These are phyloP conservation scores for Apamea monoglypha DNA, from an alignment of 2,888 invertebrate species.

Conservation along the genomic window DNA sequence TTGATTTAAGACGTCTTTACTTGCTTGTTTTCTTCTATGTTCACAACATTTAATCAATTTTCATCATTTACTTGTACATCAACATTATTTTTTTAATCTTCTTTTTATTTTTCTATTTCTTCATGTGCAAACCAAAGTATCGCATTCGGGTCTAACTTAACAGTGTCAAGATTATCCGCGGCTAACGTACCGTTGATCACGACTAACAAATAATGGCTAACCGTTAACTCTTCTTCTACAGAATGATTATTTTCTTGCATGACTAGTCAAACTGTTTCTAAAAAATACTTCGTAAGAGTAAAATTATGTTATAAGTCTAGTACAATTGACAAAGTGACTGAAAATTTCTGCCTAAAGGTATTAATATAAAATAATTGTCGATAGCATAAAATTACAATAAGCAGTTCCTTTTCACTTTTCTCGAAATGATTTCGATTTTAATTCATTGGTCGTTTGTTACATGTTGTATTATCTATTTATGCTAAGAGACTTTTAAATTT, in stretches of 20 bases:
- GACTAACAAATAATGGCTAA: constrained; percentile 76
- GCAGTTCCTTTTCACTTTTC: neutral
- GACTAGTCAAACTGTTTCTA: neutral
- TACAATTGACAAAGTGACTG: no score
- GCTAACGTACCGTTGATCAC: constrained; percentile 76
- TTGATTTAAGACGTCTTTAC: neutral
- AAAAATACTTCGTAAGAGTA: neutral
- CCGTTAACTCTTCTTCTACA: constrained; percentile 72
- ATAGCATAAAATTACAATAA: neutral
- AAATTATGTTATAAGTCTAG: no score
- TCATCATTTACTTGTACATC: neutral
- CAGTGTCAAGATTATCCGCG: constrained; percentile 63
- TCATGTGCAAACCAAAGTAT: constrained; percentile 36
- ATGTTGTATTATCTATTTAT: neutral
- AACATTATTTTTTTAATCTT: neutral
- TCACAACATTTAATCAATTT: neutral
- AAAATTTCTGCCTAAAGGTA: neutral
- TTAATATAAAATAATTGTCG: neutral
- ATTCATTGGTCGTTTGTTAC: neutral
- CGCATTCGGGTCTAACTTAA: constrained; percentile 55
- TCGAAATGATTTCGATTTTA: neutral
- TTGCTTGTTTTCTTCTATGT: neutral
- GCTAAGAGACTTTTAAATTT: neutral
- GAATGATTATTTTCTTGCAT: constrained; percentile 61
- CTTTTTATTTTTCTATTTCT: constrained; percentile 14